Conservation (phyloP, 2,888 invertebrate species). For the Stenodema calcarata region DNA sequence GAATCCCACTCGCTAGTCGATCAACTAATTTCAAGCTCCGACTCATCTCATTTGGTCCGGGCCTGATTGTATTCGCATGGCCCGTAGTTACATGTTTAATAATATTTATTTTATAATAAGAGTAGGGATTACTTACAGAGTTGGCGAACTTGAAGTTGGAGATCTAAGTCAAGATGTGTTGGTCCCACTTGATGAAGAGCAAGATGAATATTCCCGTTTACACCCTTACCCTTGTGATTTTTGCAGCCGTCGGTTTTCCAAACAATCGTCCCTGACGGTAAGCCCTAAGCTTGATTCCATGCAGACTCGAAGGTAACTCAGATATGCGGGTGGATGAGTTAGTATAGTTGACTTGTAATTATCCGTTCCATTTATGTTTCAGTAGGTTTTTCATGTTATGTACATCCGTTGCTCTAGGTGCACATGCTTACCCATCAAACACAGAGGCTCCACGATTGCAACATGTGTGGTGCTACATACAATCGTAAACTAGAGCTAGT, state of each 20-base stretch:
- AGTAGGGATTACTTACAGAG: not conserved
- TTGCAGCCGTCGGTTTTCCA: conserved; percentile 81
- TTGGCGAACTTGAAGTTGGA: conserved; percentile 32
- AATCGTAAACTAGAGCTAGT: conserved; percentile 80
- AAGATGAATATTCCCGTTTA: conserved; percentile 61
- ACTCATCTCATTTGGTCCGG: too few relatives aligned
- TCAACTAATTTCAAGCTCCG: too few relatives aligned
- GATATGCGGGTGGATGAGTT: too few relatives aligned
- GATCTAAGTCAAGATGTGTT: conserved; percentile 15
- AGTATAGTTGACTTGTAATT: too few relatives aligned
- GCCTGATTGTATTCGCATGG: too few relatives aligned
- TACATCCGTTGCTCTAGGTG: conserved; percentile 60
- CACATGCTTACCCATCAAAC: conserved; percentile 88
- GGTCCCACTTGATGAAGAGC: conserved; percentile 81
- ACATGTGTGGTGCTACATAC: conserved; percentile 81
- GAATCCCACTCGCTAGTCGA: too few relatives aligned
- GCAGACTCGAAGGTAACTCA: too few relatives aligned
- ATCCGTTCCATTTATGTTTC: not conserved
- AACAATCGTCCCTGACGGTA: conserved; percentile 78
- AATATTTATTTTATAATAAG: not conserved
- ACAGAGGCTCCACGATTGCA: conserved; percentile 80
- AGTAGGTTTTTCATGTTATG: not conserved
- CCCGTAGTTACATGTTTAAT: too few relatives aligned
- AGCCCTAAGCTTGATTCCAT: not conserved
- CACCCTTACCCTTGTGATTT: conserved; percentile 84